Evolutionary conservation across 2,113 vertebrate genomes (phyloP), one percentile per base, ranked within the genome.

Genomic region (Gulo gulo): DNA sequence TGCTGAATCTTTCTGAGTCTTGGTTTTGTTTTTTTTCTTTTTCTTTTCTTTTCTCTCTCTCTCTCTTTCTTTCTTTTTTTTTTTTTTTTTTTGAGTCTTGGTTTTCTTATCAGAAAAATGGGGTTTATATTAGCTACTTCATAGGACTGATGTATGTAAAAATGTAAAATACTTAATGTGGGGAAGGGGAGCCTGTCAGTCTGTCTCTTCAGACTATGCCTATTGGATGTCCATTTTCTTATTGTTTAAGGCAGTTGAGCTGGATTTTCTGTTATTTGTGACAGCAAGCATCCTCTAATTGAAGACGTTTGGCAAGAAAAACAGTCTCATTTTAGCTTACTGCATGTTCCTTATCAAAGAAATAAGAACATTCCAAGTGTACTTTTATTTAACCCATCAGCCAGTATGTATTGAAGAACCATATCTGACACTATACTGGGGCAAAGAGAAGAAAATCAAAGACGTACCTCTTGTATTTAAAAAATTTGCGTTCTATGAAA

Each of bases 251-350:
- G 45, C 52, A 88, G 3, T 45, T 86, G 47, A 95, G 39, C 67
- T 91, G 78, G 39, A 95, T 81, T 96, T 94, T 91, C n/a, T 88
- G 50, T 78, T 92, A 91, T 69, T 74, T 96, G 45, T 71, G 95
- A n/a, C 52, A 92, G 50, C 39, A 93, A 87, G 45, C 16, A 97
- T 34, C 45, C 63, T 82, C 57, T 93, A 93, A 81, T 20, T 63
- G 52, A 94, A 93, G 78, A 95, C 86, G 4, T 45, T 74, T 94
- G 95, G 87, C 83, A 94, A 89, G 83, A 73, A 89, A 86, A 92
- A 79, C 3, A 73, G 29, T 97, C 71, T 71, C 29, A 59, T 92
- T 96, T 95, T 94, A 89, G 73, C 73, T 78, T 86, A 84, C n/a
- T 95, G 50, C 5, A 20, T 82, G 15, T 88, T 84, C 55, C 85